Evolutionary conservation across 2,888 invertebrate species (phyloP).

Genomic region (Bombylius discolor): DNA sequence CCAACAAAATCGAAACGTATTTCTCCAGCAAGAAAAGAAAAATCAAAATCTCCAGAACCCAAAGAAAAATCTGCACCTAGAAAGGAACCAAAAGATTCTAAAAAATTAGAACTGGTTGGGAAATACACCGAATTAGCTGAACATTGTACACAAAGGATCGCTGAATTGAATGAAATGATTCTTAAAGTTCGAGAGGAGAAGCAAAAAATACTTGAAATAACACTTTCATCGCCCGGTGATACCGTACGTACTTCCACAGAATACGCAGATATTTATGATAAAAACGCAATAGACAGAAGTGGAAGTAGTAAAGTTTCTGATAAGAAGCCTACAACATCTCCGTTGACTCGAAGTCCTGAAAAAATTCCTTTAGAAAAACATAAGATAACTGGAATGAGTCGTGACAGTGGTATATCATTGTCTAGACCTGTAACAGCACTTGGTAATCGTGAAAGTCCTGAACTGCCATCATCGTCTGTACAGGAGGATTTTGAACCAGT

Average conservation of each 20-base stretch:
- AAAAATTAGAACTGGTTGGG: conserved; percentile 16
- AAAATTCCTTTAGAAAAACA: conserved; percentile 22
- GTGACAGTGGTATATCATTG: conserved; percentile 33
- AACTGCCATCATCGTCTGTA: not conserved
- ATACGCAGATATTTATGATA: conserved; percentile 29
- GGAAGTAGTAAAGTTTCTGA: not conserved
- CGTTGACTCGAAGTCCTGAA: conserved; percentile 11
- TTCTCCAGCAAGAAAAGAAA: not conserved
- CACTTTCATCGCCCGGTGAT: conserved; percentile 30
- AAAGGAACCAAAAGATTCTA: not conserved
- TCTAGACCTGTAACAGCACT: conserved; percentile 32
- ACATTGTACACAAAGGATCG: conserved; percentile 43
- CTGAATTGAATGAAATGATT: conserved; percentile 42
- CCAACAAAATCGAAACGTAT: not conserved
- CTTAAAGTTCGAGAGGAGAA: conserved; percentile 46
- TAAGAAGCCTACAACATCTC: not conserved
- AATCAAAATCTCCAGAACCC: not conserved
- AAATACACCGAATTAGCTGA: conserved; percentile 42
- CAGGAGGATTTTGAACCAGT: conserved; percentile 24
- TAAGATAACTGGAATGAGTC: conserved; percentile 27
- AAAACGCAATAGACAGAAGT: conserved; percentile 6
- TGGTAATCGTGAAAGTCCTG: conserved; percentile 19
- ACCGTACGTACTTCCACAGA: conserved; percentile 31
- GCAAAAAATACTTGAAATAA: conserved; percentile 37
- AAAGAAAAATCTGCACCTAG: not conserved